Percentiles rank a stretch among this genome's conserved stretches.
Evolutionary conservation across 2,797 vertebrate genomes (phyloP).

Genomic region (Paramormyrops hopkinsi): DNA sequence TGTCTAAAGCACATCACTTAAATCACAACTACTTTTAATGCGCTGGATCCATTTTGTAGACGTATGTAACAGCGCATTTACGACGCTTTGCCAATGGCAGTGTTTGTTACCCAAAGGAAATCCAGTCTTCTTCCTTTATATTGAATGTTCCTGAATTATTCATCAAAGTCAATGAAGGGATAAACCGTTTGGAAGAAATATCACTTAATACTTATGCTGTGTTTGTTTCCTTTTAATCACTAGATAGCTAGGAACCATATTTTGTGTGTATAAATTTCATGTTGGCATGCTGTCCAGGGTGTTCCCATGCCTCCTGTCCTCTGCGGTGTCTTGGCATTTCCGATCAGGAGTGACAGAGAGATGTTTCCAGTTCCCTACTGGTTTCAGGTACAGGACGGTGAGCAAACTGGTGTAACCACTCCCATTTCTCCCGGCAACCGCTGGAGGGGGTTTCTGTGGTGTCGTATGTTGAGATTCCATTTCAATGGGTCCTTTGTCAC

Average conservation of each 20-base stretch:
- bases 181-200: not conserved
- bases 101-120: constrained; percentile 17
- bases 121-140: constrained; percentile 15
- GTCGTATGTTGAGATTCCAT: not conserved
- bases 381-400: not conserved
- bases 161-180: not conserved
- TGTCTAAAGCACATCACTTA: not conserved
- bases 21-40: not conserved
- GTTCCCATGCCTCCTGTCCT: not conserved
- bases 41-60: not conserved
- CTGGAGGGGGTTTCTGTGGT: not conserved
- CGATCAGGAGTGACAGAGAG: not conserved
- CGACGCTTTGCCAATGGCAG: not conserved
- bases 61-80: not conserved
- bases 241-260: not conserved
- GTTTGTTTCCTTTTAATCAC: not conserved
- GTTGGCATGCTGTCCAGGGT: not conserved
- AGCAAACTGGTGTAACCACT: not conserved
- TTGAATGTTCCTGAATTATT: constrained; percentile 12
- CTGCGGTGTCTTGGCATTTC: not conserved
- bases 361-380: not conserved
- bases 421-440: not conserved
- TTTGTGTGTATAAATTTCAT: constrained; percentile 5
- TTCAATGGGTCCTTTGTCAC: constrained; percentile 4
- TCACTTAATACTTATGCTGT: not conserved